Base-by-base conservation (phyloP, 1,140 invertebrate species). In the Achatina immaculata region DNA sequence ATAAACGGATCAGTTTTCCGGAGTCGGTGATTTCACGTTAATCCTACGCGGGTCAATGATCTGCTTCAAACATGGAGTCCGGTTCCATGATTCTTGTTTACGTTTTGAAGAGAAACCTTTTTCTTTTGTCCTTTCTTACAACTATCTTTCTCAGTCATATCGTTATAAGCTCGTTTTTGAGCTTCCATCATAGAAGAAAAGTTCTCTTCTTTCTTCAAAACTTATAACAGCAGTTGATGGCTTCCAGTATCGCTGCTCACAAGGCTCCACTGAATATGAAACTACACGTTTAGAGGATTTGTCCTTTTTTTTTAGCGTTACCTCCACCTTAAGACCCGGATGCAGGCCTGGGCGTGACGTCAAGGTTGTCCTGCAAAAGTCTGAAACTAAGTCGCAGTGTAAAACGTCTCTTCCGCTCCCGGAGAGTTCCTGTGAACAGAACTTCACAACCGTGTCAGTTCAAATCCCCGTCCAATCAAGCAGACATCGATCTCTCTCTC, bases 321-420 rank as follows among this genome's bases (percentile, higher is more conserved):
- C 16, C 58, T 62, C 3, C n/a, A 6, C 11, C 28, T 3, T 9
- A n/a, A 31, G 1, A 62, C 58, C 45, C n/a, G n/a, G n/a, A n/a
- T n/a, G n/a, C n/a, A n/a, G n/a, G n/a, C n/a, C n/a, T n/a, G n/a
- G n/a, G n/a, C n/a, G n/a, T n/a, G n/a, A 19, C 58, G n/a, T 62
- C 58, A 28, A 14, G n/a, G 58, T 31, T 62, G 28, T 62, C n/a
- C 31, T n/a, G 28, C 9, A 31, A 62, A 62, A 31, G 3, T 62
- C 1, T 31, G 3, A 62, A 31, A 62, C 28, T 62, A 31, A 34
- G 1, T 62, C 16, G 31, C 58, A 62, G 31, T 62, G 58, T 62
- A 28, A 62, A 62, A 62, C 58, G 58, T 62, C 58, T 31, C 58
- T 62, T 62, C 58, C 58, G n/a, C n/a, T 62, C 19, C 9, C 28